These are phyloP conservation scores for Plusia festucae DNA, from an alignment of 2,888 invertebrate genomes.

Conservation along the genomic window DNA sequence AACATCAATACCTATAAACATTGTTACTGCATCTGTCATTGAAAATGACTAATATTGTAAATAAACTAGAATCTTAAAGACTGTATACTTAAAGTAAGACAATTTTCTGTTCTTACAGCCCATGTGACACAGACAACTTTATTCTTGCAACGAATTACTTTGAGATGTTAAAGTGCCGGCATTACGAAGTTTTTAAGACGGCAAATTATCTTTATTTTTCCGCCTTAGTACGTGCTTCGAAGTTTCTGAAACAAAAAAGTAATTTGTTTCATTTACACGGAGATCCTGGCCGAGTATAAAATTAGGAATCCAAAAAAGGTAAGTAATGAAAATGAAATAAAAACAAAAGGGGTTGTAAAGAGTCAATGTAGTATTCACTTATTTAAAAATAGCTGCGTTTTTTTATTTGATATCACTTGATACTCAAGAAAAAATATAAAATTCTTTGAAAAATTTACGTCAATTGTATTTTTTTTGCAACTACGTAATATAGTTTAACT, in stretches of 20 bases:
- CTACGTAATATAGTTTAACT: no score
- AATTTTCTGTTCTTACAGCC: conserved; percentile 49
- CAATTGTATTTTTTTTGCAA: no score
- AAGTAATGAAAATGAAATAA: conserved; percentile 14
- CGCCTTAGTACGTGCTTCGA: conserved; percentile 38
- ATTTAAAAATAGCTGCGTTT: background rate
- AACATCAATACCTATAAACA: conserved; percentile 23
- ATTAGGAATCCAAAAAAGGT: conserved; percentile 13
- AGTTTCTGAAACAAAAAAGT: conserved; percentile 41
- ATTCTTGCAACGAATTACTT: conserved; percentile 38
- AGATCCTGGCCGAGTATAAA: conserved; percentile 26
- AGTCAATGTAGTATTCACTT: background rate
- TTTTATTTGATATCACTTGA: no score
- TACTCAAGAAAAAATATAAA: no score
- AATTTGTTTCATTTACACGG: conserved; percentile 39
- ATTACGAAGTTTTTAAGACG: conserved; percentile 47
- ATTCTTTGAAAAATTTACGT: no score
- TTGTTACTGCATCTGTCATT: conserved; percentile 71
- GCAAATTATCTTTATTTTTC: conserved; percentile 42
- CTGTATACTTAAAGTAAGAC: conserved; percentile 78
- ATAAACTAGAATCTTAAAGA: conserved; percentile 87
- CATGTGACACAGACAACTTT: conserved; percentile 60
- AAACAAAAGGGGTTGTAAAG: conserved; percentile 2
- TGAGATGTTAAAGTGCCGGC: conserved; percentile 26
- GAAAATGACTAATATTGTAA: conserved; percentile 81